Evolutionary conservation across 2,797 vertebrate genomes (phyloP), one percentile per base, ranked within the genome.

Genomic region (Chaunax sp.): DNA sequence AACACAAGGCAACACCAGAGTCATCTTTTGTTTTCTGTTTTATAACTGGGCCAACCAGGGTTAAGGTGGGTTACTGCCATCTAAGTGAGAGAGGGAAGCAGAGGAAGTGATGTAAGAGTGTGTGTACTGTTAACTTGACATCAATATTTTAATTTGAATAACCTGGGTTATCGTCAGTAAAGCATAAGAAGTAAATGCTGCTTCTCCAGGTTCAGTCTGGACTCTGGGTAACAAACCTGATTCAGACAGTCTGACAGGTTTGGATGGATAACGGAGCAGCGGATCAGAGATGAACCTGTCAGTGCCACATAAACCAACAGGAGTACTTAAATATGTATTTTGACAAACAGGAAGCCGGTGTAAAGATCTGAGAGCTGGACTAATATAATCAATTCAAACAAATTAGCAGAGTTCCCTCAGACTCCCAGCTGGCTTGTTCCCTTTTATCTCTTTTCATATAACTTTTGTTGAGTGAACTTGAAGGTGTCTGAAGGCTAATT

Each of bases 401-500:
- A 0, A 18, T 13, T 18, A 19, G 55, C 19, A 12, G 2, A 13
- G 57, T n/a, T 3, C n/a, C 25, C 3, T 14, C 53, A 45, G 20
- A 25, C 14, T 41, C 58, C 25, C 46, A 1, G 25, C 5, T 35
- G 43, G 16, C 33, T 53, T 37, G 3, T 19, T 43, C 38, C 1
- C 22, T 19, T 3, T 33, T 63, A 12, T 18, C 9, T 53, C 30
- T 54, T 46, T 46, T 54, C 20, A 15, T 19, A 15, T 28, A 28
- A 52, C 75, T 65, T 68, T 73, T 66, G 63, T 66, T 41, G 35
- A 26, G 22, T 35, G 50, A 52, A 49, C 66, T 11, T 55, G 33
- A 70, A 69, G 49, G 55, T 12, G 12, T 25, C 55, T 65, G 49
- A 68, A 80, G 78, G 84, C 80, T 86, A 86, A 86, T 84, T 80